A percentile compares a stretch with the other conserved stretches of the same genome.
Evolutionary conservation across 2,113 vertebrate genomes (phyloP).

Genomic region (Telmatochromis brachygnathus): DNA sequence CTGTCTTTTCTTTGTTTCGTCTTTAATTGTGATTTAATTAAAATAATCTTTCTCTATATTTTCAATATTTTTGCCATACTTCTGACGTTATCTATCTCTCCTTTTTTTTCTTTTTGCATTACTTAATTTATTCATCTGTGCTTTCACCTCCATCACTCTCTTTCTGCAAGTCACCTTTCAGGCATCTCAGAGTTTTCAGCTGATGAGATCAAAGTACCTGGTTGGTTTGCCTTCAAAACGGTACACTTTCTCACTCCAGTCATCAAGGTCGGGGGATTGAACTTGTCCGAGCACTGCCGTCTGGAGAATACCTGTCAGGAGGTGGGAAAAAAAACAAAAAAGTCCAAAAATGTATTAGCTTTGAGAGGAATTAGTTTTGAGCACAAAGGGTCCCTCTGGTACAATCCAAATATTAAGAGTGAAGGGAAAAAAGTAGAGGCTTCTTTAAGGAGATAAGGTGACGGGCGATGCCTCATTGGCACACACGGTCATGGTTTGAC

Average conservation of each 20-base stretch:
- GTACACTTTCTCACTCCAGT: constrained; percentile 84
- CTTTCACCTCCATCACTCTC: neutral
- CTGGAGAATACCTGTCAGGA: constrained; percentile 73
- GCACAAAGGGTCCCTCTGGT: neutral
- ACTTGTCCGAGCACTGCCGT: constrained; percentile 74
- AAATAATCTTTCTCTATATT: neutral
- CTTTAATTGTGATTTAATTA: neutral
- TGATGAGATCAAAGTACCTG: constrained; percentile 69
- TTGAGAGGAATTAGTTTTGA: constrained; percentile 6
- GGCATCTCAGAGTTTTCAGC: neutral
- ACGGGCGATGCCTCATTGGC: constrained; percentile 14
- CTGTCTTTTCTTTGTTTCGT: neutral
- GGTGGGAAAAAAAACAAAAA: neutral
- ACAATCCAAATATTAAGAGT: constrained; percentile 15
- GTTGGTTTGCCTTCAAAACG: constrained; percentile 76
- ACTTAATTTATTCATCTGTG: neutral
- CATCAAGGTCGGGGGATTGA: constrained; percentile 80
- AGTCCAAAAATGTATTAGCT: neutral
- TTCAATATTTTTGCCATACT: neutral
- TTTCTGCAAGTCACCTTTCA: neutral
- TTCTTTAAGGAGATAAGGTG: constrained; percentile 41
- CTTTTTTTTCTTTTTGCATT: neutral
- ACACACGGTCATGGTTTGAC: constrained; percentile 33
- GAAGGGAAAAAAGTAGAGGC: neutral
- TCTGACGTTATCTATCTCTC: neutral